Conservation (phyloP, 2,888 invertebrate species). For the Hyposoter didymator region DNA sequence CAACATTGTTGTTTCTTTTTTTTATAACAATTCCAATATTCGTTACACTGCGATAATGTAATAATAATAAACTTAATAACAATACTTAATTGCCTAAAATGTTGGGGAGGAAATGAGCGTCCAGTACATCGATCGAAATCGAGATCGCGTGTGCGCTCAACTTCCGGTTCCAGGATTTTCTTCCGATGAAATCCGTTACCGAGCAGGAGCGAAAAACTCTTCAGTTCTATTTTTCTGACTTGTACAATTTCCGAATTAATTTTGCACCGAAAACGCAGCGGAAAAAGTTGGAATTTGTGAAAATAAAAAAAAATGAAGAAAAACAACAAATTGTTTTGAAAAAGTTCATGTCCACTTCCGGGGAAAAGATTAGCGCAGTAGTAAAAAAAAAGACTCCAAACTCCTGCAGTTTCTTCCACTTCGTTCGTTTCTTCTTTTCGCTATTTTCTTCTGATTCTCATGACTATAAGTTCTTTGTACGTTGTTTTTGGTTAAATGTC, state of each 20-base stretch:
- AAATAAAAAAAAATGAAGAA: no score
- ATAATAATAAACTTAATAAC: constrained; percentile 73
- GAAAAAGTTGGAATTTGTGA: constrained; percentile 9
- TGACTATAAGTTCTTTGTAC: constrained; percentile 69
- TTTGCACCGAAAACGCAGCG: constrained; percentile 40
- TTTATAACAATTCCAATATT: constrained; percentile 78
- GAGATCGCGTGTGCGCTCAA: constrained; percentile 4
- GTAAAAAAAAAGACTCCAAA: constrained; percentile 21
- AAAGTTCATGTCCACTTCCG: constrained; percentile 40
- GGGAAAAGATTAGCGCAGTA: constrained; percentile 27
- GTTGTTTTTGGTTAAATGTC: constrained; percentile 65
- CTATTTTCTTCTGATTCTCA: neutral
- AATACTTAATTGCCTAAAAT: constrained; percentile 76
- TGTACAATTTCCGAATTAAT: constrained; percentile 52
- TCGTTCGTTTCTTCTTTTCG: constrained; percentile 3
- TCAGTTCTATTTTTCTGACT: neutral
- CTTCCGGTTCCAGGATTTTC: constrained; percentile 1
- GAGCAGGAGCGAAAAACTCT: constrained; percentile 23
- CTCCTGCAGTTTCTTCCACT: neutral
- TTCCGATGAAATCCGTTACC: constrained; percentile 9
- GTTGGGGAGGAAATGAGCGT: constrained; percentile 60
- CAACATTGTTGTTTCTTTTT: constrained; percentile 73
- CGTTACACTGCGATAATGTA: constrained; percentile 74
- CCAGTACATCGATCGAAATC: constrained; percentile 38
- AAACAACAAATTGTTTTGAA: neutral